Percentiles rank a stretch among this genome's conserved stretches.
These are phyloP conservation scores for Berghia stephanieae DNA, from an alignment of 1,140 invertebrate genomes.

Conservation along the genomic window DNA sequence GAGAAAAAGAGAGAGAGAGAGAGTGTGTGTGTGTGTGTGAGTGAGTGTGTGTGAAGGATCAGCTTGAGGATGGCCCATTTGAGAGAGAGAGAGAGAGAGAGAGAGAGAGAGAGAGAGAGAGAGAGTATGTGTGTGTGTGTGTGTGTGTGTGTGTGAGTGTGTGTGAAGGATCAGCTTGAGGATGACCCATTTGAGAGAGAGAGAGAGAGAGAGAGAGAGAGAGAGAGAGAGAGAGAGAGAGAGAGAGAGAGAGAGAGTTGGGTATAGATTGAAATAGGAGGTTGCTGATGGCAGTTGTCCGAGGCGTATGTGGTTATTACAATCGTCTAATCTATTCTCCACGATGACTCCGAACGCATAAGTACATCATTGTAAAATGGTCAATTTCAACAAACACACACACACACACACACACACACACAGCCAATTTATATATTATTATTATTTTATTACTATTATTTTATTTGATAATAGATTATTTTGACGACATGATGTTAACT, in stretches of 20 bases:
- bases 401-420: too few species aligned
- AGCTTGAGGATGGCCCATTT: neutral
- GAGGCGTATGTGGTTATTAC: too few species aligned
- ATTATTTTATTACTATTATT: too few species aligned
- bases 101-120: neutral
- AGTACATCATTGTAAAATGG: too few species aligned
- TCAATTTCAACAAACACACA: too few species aligned
- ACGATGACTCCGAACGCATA: too few species aligned
- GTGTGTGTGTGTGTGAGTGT: neutral
- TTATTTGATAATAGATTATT: too few species aligned
- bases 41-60: neutral
- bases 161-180: neutral
- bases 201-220: slow-evolving; percentile 4
- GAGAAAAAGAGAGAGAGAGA: neutral
- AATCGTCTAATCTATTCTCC: too few species aligned
- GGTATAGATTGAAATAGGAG: neutral
- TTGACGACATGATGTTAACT: too few species aligned
- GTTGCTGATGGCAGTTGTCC: too few species aligned
- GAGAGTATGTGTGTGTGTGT: neutral
- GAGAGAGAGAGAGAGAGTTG: neutral
- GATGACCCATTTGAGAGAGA: neutral
- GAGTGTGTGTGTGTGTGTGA: neutral
- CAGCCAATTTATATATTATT: too few species aligned
- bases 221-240: neutral
- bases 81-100: neutral